Percentiles rank a stretch among this genome's conserved stretches.
Conservation (phyloP, 2,797 vertebrate genomes). For the Xiphorhynchus erythropygius region DNA sequence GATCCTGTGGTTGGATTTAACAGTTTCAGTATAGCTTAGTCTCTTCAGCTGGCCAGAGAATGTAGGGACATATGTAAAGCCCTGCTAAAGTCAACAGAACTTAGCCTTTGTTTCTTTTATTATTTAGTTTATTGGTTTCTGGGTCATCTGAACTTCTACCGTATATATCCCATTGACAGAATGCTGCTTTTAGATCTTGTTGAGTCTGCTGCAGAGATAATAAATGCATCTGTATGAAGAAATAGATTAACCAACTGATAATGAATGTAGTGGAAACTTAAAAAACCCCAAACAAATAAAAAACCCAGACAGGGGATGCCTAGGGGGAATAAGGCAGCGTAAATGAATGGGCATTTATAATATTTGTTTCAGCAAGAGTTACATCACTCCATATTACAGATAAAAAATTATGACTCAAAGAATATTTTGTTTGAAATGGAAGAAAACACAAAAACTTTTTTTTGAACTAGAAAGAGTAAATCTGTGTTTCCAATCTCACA, state of each 20-base stretch:
- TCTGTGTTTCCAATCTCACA: not conserved
- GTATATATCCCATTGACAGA: not conserved
- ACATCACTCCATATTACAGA: not conserved
- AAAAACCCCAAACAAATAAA: not conserved
- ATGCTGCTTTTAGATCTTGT: not conserved
- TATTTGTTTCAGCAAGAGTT: not conserved
- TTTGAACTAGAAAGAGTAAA: not conserved
- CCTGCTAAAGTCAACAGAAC: not conserved
- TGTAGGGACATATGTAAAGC: not conserved
- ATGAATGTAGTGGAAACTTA: not conserved
- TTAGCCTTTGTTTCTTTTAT: not conserved
- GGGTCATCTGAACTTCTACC: not conserved
- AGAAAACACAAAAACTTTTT: not conserved
- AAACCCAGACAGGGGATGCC: rapidly evolving
- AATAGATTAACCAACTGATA: not conserved
- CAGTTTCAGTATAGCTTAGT: not conserved
- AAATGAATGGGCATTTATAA: not conserved
- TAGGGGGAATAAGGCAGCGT: not conserved
- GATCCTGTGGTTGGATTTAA: not conserved
- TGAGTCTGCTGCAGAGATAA: not conserved
- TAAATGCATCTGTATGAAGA: not conserved
- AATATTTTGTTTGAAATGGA: not conserved
- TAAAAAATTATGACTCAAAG: not conserved
- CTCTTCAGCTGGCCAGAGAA: not conserved
- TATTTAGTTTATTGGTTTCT: not conserved